Conservation (phyloP, 2,888 invertebrate genomes). For the Syritta pipiens region DNA sequence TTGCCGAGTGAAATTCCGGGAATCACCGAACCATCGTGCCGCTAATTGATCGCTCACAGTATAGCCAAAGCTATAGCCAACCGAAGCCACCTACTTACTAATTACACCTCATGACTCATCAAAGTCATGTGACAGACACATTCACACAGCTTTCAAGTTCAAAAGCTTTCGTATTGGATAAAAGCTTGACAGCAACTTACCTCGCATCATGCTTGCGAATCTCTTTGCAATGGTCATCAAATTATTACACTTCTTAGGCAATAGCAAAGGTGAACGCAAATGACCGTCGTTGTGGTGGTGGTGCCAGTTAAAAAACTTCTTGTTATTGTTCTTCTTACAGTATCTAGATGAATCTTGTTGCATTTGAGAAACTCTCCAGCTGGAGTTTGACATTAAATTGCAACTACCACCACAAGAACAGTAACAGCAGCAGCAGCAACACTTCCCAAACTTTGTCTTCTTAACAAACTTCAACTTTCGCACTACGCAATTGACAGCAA, state of each 20-base stretch:
- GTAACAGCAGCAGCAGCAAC: slow-evolving; percentile 1
- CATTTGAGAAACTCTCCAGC: slow-evolving; percentile 42
- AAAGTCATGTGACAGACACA: slow-evolving; percentile 41
- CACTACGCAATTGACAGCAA: slow-evolving; percentile 8
- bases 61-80: too few species aligned
- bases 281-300: slow-evolving; percentile 2
- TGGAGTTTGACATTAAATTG: slow-evolving; percentile 41
- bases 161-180: neutral
- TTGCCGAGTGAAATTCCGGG: slow-evolving; percentile 27
- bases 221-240: slow-evolving; percentile 34
- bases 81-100: too few species aligned
- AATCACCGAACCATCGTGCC: slow-evolving; percentile 6
- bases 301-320: slow-evolving; percentile 38
- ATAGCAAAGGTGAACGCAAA: slow-evolving; percentile 14
- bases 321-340: slow-evolving; percentile 13
- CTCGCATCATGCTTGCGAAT: slow-evolving; percentile 63
- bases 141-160: neutral
- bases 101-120: slow-evolving; percentile 31
- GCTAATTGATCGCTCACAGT: neutral
- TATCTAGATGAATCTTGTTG: slow-evolving; percentile 33
- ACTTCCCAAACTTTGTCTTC: slow-evolving; percentile 52
- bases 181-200: slow-evolving; percentile 31
- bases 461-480: slow-evolving; percentile 38
- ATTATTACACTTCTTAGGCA: slow-evolving; percentile 50
- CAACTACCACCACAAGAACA: slow-evolving; percentile 6